Base-by-base conservation (phyloP, 2,113 vertebrate genomes). In the Cinclus mexicanus region DNA sequence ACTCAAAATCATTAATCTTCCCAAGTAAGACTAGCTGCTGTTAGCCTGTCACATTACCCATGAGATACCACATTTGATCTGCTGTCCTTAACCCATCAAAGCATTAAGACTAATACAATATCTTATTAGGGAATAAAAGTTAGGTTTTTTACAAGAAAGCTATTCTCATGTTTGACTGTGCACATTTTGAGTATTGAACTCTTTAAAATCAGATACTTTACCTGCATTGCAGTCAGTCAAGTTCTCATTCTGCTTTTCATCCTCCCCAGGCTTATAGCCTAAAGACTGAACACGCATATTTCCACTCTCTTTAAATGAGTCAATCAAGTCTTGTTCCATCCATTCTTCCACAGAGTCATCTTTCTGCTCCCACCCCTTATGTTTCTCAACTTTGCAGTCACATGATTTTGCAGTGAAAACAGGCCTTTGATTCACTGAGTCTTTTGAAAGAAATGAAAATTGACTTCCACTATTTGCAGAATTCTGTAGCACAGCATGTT, bases 191-290 rank as follows among this genome's bases (percentile, higher is more conserved):
- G 71, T 56, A 60, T 60, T 57, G 65, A 83, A 49, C 28, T 47
- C 42, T 29, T 77, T 50, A 53, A 89, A 75, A 76, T 24, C 29
- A 63, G 67, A 79, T 26, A 69, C 39, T 91, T 78, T 94, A 98
- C 98, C 97, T 96, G 85, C 39, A 92, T 14, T 9, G 8, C 41
- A 57, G 49, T 79, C 87, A 89, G 93, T 25, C 57, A 82, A 77
- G 37, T 55, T 24, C 60, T 65, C 57, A 8, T 39, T 55, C 16
- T 64, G 70, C 19, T 90, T 97, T 70, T 50, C 14, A 3, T 94
- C 95, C 37, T 55, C 47, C 33, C 60, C 44, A 52, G 79, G 78
- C 33, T 72, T 57, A 59, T 63, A 56, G 23, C 21, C 72, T 64
- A 68, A 33, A 31, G 83, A 79, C 9, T 41, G 60, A 26, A 63